A percentile compares a stretch with the other conserved stretches of the same genome.
Evolutionary conservation across 2,113 vertebrate species (phyloP).

Genomic region (Nibea albiflora): DNA sequence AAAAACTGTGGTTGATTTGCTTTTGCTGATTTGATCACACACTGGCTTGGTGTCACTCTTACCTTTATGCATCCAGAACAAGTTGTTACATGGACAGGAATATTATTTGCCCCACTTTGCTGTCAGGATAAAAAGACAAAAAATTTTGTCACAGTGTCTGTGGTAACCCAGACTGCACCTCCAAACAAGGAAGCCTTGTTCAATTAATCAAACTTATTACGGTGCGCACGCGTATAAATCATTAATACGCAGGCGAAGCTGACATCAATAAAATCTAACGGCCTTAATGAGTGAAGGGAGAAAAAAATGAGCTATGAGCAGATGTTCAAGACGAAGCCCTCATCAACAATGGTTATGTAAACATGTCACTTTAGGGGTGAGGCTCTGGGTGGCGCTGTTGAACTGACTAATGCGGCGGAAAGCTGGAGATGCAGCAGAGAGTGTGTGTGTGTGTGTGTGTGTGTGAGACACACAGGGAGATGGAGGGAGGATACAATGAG

Average conservation of each 20-base stretch:
- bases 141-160: constrained; percentile 14
- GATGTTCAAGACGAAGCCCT: constrained; percentile 77
- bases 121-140: constrained; percentile 24
- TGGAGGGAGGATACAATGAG: constrained; percentile 23
- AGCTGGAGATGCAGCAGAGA: not conserved
- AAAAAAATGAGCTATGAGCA: constrained; percentile 65
- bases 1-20: not conserved
- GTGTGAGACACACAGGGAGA: constrained; percentile 28
- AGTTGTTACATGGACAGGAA: not conserved
- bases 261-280: constrained; percentile 72
- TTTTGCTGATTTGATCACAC: not conserved
- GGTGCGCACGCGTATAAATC: constrained; percentile 66
- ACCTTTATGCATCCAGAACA: constrained; percentile 6
- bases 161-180: constrained; percentile 37
- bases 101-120: constrained; percentile 18
- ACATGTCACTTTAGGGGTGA: accelerated
- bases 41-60: not conserved
- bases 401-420: constrained; percentile 27
- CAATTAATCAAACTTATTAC: constrained; percentile 73
- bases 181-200: constrained; percentile 37
- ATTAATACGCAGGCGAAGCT: constrained; percentile 68
- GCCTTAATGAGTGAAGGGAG: constrained; percentile 67
- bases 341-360: constrained; percentile 71
- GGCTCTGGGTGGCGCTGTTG: constrained; percentile 80
- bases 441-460: not conserved